Evolutionary conservation across 2,888 invertebrate genomes (phyloP).

Genomic region (Kuschelorhynchus macadamiae): DNA sequence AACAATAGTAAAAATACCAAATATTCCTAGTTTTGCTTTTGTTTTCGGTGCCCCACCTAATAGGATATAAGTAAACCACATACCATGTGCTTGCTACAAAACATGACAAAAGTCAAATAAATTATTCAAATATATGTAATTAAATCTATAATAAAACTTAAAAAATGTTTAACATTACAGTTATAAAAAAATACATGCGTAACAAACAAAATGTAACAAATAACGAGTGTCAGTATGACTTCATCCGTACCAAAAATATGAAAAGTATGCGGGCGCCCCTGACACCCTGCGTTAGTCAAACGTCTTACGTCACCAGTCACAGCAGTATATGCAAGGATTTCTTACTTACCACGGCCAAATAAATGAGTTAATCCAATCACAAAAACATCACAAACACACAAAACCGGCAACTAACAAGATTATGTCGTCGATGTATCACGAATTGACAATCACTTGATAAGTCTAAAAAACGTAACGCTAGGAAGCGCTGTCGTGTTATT

Average conservation of each 20-base stretch:
- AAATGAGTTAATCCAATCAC: constrained; percentile 26
- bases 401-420: constrained; percentile 18
- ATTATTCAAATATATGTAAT: too few species aligned
- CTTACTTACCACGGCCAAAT: constrained; percentile 38
- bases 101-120: too few species aligned
- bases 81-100: too few species aligned
- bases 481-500: constrained; percentile 47
- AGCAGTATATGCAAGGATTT: constrained; percentile 2
- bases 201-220: too few species aligned
- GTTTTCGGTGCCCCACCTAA: too few species aligned
- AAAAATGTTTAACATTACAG: too few species aligned
- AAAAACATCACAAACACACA: constrained; percentile 35
- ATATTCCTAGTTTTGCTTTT: too few species aligned
- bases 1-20: too few species aligned
- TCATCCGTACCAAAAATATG: neutral
- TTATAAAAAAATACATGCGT: too few species aligned
- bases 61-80: too few species aligned
- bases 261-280: constrained; percentile 29
- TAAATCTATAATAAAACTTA: too few species aligned
- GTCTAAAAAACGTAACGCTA: constrained; percentile 44
- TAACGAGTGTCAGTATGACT: neutral
- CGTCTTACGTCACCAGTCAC: constrained; percentile 22
- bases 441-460: constrained; percentile 45
- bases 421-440: constrained; percentile 20
- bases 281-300: constrained; percentile 17